Evolutionary conservation across 1,140 invertebrate genomes (phyloP), one percentile per base, ranked within the genome.

Genomic region (Cotesia typhae): DNA sequence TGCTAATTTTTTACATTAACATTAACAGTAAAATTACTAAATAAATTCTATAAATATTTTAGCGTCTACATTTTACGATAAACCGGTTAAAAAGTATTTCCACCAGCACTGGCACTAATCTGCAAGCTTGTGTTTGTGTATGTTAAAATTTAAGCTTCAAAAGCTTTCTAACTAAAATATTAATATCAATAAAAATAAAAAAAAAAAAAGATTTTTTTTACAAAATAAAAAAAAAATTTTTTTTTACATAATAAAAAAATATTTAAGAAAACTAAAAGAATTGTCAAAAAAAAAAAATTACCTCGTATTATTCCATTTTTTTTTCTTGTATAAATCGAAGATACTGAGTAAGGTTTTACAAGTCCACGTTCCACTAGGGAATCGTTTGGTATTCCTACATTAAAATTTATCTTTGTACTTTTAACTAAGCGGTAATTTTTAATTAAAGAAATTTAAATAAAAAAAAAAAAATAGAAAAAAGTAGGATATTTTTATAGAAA

Each of bases 321-420:
- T 79, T 79, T 79, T 61, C 78, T 76, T 47, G 74, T 78, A 69
- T 79, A 77, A 59, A 78, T 71, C 53, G 75, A 75, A 61, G 70
- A 78, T 66, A 76, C 73, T 14, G 75, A 73, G 53, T 78, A 79
- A 60, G 75, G 74, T 72, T 77, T 78, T 67, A 76, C 72, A 72
- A 77, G 74, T 74, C 76, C 78, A 73, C 75, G 76, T 74, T 69
- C 74, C 75, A 75, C 74, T 70, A 76, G 75, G 73, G 71, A 72
- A 61, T 66, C 67, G 68, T 61, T 68, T 59, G 70, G 70, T 74
- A 74, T 76, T 72, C 75, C 75, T 76, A 76, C 36, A 67, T 67
- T 38, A 67, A 63, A 20, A 38, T 67, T 55, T 4, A 47, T 28
- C n/a, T 41, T 37, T 57, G 36, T 17, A 53, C 65, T 51, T 55